Conservation (phyloP, 2,888 invertebrate species). For the Aquatica leii region DNA sequence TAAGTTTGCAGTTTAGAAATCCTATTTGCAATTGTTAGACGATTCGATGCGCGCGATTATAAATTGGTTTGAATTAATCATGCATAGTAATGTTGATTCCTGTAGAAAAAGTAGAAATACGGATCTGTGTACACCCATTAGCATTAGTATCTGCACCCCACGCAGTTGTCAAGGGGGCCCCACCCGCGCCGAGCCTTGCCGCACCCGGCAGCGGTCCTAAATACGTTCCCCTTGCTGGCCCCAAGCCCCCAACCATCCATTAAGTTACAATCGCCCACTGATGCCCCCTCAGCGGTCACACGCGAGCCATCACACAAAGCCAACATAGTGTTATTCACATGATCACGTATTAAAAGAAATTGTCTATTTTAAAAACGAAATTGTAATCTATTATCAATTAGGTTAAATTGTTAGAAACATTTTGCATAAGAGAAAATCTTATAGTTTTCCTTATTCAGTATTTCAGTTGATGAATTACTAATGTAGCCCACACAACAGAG, state of each 20-base stretch:
- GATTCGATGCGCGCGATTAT: background rate
- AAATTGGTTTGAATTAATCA: background rate
- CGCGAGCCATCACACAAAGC: conserved; percentile 37
- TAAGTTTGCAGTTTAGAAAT: background rate
- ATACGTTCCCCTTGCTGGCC: conserved; percentile 41
- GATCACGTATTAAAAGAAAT: conserved; percentile 28
- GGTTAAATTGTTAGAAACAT: conserved; percentile 6
- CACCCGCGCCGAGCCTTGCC: conserved; percentile 57
- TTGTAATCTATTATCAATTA: conserved; percentile 6
- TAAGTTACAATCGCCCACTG: conserved; percentile 37
- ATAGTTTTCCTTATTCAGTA: too few relatives aligned
- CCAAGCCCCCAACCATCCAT: conserved; percentile 42
- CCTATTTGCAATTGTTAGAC: background rate
- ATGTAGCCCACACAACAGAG: background rate
- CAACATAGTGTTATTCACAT: conserved; percentile 27
- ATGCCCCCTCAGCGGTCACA: conserved; percentile 37
- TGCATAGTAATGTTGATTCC: background rate
- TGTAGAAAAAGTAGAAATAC: conserved; percentile 21
- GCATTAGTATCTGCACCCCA: conserved; percentile 51
- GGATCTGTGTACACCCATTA: conserved; percentile 47
- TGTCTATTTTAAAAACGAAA: conserved; percentile 6
- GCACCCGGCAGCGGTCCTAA: conserved; percentile 48
- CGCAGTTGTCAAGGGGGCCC: conserved; percentile 51
- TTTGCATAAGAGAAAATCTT: background rate
- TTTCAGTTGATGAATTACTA: too few relatives aligned